A percentile compares a stretch with the other conserved stretches of the same genome.
phyloP scores from a whole-genome alignment of 2,888 invertebrate genomes.

The Rugalucina vietnamica region DNA sequence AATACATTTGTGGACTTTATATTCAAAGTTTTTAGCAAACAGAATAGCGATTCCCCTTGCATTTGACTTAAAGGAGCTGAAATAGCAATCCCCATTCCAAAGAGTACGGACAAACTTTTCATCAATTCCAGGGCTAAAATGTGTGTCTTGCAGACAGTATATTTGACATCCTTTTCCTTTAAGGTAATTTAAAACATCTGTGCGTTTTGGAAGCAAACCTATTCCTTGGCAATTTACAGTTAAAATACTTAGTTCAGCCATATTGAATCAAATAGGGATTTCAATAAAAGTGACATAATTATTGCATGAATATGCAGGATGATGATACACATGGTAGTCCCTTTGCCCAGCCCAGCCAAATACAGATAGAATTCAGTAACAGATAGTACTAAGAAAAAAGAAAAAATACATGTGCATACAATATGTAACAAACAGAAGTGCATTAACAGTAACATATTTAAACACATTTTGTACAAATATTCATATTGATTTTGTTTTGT shows the following conservation, averaged over 20 bases:
- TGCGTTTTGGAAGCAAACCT: neutral
- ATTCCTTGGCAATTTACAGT: neutral
- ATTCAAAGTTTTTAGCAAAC: constrained; percentile 8
- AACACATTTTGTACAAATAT: neutral
- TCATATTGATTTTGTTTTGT: no score
- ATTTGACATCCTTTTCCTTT: neutral
- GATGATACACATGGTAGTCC: neutral
- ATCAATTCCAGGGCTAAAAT: neutral
- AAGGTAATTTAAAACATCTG: neutral
- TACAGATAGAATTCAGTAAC: neutral
- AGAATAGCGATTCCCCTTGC: neutral
- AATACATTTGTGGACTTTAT: neutral
- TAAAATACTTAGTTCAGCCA: neutral
- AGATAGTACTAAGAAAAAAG: neutral
- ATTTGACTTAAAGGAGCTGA: neutral
- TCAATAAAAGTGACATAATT: no score
- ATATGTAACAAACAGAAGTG: neutral
- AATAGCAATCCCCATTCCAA: neutral
- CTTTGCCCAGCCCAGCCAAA: neutral
- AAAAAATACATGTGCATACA: neutral
- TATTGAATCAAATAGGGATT: neutral
- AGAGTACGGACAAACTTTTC: neutral
- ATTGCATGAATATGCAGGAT: no score
- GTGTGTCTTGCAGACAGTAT: neutral
- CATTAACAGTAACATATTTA: neutral